Percentiles rank a stretch among this genome's conserved stretches.
Conservation (phyloP, 2,888 invertebrate species). For the Pycnomerus fuliginosus region DNA sequence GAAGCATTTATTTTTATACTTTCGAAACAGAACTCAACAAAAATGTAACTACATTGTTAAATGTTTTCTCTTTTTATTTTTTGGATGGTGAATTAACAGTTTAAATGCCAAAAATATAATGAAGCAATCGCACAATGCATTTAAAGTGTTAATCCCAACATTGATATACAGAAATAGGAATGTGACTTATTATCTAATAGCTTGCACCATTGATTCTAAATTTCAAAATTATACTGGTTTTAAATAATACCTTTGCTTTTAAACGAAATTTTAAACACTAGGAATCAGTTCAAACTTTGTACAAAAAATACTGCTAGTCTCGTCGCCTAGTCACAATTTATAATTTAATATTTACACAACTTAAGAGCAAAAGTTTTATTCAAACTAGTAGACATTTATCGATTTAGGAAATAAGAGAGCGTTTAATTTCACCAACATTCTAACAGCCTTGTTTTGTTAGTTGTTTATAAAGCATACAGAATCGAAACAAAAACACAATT, state of each 20-base stretch:
- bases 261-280: constrained; percentile 27
- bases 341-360: constrained; percentile 19
- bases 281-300: constrained; percentile 39
- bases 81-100: constrained; percentile 17
- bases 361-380: constrained; percentile 33
- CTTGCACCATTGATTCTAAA: constrained; percentile 51
- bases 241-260: constrained; percentile 34
- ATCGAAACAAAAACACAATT: constrained; percentile 19
- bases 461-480: constrained; percentile 44
- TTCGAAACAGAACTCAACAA: constrained; percentile 17
- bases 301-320: constrained; percentile 44
- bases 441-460: constrained; percentile 45
- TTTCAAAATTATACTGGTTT: constrained; percentile 28
- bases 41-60: constrained; percentile 17
- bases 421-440: constrained; percentile 35
- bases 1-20: constrained; percentile 25
- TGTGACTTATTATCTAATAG: constrained; percentile 42
- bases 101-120: constrained; percentile 25
- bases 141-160: constrained; percentile 31
- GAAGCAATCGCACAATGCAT: constrained; percentile 13
- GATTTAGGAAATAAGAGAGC: constrained; percentile 31
- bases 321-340: constrained; percentile 23
- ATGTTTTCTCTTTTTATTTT: constrained; percentile 10
- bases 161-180: constrained; percentile 43
- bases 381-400: constrained; percentile 27